A percentile compares a stretch with the other conserved stretches of the same genome.
Conservation (phyloP, 2,797 vertebrate genomes). For the Lophotriccus pileatus region DNA sequence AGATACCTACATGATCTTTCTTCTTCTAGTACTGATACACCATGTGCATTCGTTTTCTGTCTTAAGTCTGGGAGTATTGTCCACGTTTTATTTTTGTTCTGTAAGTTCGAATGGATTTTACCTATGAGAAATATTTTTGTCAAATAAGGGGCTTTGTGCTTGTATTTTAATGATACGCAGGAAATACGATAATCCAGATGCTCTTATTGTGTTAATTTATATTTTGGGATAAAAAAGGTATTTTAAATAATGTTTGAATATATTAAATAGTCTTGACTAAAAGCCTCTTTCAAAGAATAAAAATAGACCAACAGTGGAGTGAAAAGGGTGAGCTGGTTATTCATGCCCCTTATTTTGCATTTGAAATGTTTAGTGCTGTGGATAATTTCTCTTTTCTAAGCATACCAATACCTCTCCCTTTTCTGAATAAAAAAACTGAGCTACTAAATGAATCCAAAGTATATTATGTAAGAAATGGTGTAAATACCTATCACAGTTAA, state of each 20-base stretch:
- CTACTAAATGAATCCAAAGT: not conserved
- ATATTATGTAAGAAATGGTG: not conserved
- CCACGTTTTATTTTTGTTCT: not conserved
- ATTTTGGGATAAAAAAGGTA: not conserved
- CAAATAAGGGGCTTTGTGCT: not conserved
- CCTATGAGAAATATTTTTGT: not conserved
- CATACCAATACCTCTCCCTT: not conserved
- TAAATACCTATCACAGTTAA: not conserved
- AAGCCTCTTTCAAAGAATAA: not conserved
- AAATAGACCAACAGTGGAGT: not conserved
- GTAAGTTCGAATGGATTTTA: not conserved
- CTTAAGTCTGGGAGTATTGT: not conserved
- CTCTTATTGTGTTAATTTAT: not conserved
- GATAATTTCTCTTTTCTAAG: not conserved
- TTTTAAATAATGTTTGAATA: not conserved
- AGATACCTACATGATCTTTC: not conserved
- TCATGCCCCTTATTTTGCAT: not conserved
- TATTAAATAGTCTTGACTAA: not conserved
- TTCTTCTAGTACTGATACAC: not conserved
- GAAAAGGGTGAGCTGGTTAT: not conserved
- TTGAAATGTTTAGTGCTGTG: not conserved
- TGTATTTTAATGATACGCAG: not conserved
- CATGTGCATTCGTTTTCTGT: not conserved
- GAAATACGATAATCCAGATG: not conserved
- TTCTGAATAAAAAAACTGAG: not conserved